Conservation (phyloP, 2,113 vertebrate species). For the Pholis gunnellus region DNA sequence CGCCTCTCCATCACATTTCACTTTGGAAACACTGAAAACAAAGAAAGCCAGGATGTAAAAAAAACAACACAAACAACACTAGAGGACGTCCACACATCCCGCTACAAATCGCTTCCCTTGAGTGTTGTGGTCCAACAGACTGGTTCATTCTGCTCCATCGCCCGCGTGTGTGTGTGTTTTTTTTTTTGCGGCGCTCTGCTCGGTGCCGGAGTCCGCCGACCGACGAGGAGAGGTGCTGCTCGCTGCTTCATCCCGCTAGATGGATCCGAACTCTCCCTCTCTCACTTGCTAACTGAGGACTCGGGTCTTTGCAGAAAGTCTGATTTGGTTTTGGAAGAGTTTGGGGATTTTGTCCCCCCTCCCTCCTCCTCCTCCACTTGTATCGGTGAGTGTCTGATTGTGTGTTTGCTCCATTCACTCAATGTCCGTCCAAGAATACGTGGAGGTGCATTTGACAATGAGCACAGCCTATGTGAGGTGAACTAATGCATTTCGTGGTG, state of each 20-base stretch:
- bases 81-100: neutral
- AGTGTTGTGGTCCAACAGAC: neutral
- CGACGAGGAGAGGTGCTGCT: conserved; percentile 39
- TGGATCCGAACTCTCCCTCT: conserved; percentile 39
- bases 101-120: neutral
- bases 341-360: conserved; percentile 41
- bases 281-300: conserved; percentile 27
- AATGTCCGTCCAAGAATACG: neutral
- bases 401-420: neutral
- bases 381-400: conserved; percentile 57
- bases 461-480: neutral
- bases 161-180: neutral
- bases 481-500: neutral
- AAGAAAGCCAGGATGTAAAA: conserved; percentile 66
- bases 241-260: conserved; percentile 43
- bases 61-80: neutral
- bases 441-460: neutral
- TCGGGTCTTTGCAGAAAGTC: conserved; percentile 33
- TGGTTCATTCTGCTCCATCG: conserved; percentile 16
- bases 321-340: conserved; percentile 11
- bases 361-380: conserved; percentile 9
- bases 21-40: conserved; percentile 55
- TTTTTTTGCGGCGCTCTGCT: conserved; percentile 29
- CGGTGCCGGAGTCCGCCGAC: conserved; percentile 35
- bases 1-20: conserved; percentile 51